Evolutionary conservation across 1,140 invertebrate genomes (phyloP).

Genomic region (Ctenoplectra terminalis): DNA sequence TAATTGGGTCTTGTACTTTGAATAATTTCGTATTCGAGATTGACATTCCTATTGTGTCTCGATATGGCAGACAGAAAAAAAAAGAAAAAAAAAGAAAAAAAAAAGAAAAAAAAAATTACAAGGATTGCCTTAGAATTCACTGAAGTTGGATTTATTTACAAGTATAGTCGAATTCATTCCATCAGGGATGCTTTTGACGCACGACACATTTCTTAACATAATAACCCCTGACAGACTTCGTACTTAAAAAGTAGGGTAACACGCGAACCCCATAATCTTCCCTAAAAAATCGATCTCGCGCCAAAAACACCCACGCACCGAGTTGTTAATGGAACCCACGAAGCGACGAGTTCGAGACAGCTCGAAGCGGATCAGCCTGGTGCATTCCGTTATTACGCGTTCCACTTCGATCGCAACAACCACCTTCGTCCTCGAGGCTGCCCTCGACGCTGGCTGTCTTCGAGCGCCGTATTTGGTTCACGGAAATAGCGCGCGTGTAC

Average conservation of each 20-base stretch:
- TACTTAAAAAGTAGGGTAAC: no score
- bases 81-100: no score
- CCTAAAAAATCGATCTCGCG: not conserved
- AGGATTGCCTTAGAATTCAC: no score
- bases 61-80: no score
- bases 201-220: no score
- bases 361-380: constrained; percentile 46
- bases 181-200: no score
- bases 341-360: not conserved
- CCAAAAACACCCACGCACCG: not conserved
- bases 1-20: not conserved
- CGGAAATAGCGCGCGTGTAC: constrained; percentile 63
- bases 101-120: no score
- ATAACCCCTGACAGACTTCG: no score
- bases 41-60: no score
- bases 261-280: no score
- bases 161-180: no score
- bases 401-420: constrained; percentile 60
- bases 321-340: not conserved
- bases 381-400: constrained; percentile 68
- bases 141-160: no score
- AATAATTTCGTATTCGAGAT: not conserved
- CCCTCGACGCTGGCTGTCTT: constrained; percentile 44
- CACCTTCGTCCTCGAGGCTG: constrained; percentile 26
- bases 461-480: constrained; percentile 64